These are phyloP conservation scores for Micromesistius poutassou DNA, from an alignment of 2,797 vertebrate species.

Conservation along the genomic window DNA sequence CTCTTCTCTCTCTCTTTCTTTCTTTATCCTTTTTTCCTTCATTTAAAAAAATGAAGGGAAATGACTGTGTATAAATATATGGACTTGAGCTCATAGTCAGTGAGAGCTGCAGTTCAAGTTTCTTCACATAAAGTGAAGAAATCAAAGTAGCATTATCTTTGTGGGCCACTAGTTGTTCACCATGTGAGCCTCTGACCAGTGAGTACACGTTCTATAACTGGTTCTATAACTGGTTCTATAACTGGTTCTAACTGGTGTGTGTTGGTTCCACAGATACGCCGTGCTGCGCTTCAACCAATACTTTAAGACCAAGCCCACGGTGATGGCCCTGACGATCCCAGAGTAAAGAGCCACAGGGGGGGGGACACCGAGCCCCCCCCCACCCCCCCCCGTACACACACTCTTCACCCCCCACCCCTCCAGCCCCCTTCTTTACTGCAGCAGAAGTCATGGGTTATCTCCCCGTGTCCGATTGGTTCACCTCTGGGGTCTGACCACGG, in stretches of 20 bases:
- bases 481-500: neutral
- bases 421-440: neutral
- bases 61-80: neutral
- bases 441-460: neutral
- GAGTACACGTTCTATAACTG: too few species aligned
- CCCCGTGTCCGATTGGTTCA: neutral
- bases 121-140: neutral
- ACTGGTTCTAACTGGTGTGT: too few species aligned
- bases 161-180: neutral
- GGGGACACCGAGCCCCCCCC: neutral
- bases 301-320: constrained; percentile 89
- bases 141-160: neutral
- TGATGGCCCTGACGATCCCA: constrained; percentile 82
- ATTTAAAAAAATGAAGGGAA: too few species aligned
- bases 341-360: constrained; percentile 68
- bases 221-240: too few species aligned
- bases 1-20: neutral
- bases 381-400: neutral
- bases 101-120: too few species aligned
- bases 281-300: constrained; percentile 93
- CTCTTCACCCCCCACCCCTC: neutral
- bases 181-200: too few species aligned
- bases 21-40: neutral
- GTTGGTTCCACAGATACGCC: constrained; percentile 79
- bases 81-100: neutral